These are phyloP conservation scores for Stictocephala bisonia DNA, from an alignment of 2,888 invertebrate genomes.

Conservation along the genomic window DNA sequence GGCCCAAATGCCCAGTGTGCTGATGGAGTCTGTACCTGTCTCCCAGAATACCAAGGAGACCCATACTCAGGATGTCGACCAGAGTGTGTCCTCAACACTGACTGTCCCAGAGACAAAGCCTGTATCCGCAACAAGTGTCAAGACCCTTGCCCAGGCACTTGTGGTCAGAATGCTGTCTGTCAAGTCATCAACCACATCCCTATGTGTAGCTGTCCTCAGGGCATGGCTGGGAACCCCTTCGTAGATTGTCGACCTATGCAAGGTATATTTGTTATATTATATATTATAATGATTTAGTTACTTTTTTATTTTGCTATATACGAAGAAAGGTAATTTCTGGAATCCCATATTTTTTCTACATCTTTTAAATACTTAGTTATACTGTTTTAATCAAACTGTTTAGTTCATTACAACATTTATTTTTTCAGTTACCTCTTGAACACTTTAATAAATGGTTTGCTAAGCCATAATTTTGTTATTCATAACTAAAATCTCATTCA, in stretches of 20 bases:
- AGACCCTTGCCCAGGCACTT: slow-evolving; percentile 76
- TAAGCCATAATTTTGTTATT: too few relatives aligned
- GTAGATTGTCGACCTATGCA: slow-evolving; percentile 68
- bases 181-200: slow-evolving; percentile 81
- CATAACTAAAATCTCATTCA: too few relatives aligned
- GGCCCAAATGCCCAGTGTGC: slow-evolving; percentile 79
- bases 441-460: too few relatives aligned
- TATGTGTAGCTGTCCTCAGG: slow-evolving; percentile 77
- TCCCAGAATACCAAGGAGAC: slow-evolving; percentile 80
- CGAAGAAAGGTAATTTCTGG: too few relatives aligned
- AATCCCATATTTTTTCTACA: too few relatives aligned
- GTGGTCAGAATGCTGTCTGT: slow-evolving; percentile 79
- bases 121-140: slow-evolving; percentile 67
- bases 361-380: too few relatives aligned
- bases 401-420: too few relatives aligned
- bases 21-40: slow-evolving; percentile 77
- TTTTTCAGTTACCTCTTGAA: too few relatives aligned
- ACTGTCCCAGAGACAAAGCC: slow-evolving; percentile 68
- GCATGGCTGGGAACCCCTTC: slow-evolving; percentile 78
- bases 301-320: too few relatives aligned
- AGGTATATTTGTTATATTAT: not conserved
- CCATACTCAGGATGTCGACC: slow-evolving; percentile 81
- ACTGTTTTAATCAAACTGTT: too few relatives aligned
- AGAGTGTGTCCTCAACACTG: slow-evolving; percentile 75
- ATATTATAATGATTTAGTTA: too few relatives aligned